Evolutionary conservation across 1,140 invertebrate genomes (phyloP).

Genomic region (Camponotus floridanus): DNA sequence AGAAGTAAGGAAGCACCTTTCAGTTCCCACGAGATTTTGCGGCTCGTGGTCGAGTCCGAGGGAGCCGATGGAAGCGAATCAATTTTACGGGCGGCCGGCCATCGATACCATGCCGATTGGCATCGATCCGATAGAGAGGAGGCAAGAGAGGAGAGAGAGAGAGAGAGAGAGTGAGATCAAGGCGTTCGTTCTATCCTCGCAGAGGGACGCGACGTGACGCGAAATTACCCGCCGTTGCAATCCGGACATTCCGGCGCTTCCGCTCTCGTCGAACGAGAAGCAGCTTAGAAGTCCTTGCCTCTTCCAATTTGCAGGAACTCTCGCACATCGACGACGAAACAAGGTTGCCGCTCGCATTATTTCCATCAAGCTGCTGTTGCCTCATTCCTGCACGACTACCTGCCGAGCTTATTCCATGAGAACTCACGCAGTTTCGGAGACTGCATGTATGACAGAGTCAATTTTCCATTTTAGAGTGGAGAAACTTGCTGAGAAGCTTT

Average conservation of each 20-base stretch:
- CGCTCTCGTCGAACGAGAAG: constrained; percentile 60
- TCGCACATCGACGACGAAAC: constrained; percentile 14
- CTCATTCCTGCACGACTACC: constrained; percentile 17
- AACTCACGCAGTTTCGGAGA: neutral
- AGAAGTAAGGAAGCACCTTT: constrained; percentile 78
- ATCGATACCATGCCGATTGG: constrained; percentile 76
- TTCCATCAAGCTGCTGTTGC: constrained; percentile 30
- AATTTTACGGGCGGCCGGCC: constrained; percentile 81
- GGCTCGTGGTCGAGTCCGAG: constrained; percentile 75
- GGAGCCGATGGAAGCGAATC: constrained; percentile 77
- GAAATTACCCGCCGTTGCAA: constrained; percentile 66
- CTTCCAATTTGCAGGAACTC: constrained; percentile 70
- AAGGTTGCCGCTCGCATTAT: constrained; percentile 36
- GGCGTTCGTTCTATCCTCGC: neutral
- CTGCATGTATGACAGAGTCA: constrained; percentile 24
- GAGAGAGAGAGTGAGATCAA: neutral
- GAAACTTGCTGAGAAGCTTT: constrained; percentile 9
- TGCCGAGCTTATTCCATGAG: constrained; percentile 33
- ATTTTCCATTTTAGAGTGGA: constrained; percentile 45
- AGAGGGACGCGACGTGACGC: constrained; percentile 42
- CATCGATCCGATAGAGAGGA: constrained; percentile 68
- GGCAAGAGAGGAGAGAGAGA: neutral
- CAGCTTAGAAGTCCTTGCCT: constrained; percentile 67
- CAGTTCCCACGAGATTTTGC: constrained; percentile 82
- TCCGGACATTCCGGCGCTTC: constrained; percentile 54